These are phyloP conservation scores for Machaerirhynchus nigripectus DNA, from an alignment of 2,113 vertebrate species.

Conservation along the genomic window DNA sequence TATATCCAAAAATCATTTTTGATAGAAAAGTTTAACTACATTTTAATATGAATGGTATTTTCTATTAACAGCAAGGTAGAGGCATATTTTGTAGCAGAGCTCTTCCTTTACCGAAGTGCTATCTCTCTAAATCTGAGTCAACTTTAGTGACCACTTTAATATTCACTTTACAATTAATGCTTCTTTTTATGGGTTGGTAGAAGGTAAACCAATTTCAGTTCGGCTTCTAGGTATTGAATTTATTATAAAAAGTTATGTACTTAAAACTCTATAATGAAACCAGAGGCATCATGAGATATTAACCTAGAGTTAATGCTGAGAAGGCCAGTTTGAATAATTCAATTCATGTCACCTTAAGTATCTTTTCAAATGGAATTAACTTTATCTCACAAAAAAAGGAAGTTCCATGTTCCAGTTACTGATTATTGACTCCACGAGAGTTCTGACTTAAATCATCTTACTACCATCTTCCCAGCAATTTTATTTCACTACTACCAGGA, in stretches of 20 bases:
- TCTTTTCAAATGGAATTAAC: conserved; percentile 73
- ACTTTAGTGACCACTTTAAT: conserved; percentile 67
- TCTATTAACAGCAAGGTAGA: conserved; percentile 42
- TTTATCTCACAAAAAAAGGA: conserved; percentile 61
- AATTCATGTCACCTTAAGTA: conserved; percentile 71
- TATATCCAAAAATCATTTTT: neutral
- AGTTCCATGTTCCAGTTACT: conserved; percentile 60
- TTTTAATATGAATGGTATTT: conserved; percentile 46
- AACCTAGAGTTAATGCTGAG: conserved; percentile 70
- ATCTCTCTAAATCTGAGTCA: conserved; percentile 62
- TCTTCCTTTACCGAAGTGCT: neutral
- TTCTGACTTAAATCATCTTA: conserved; percentile 59
- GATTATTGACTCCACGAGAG: conserved; percentile 57
- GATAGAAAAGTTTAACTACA: conserved; percentile 10
- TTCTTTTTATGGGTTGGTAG: conserved; percentile 67
- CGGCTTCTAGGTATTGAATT: conserved; percentile 68
- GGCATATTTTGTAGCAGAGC: conserved; percentile 20
- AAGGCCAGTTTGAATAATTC: conserved; percentile 71
- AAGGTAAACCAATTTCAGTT: conserved; percentile 73
- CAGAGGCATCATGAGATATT: conserved; percentile 70
- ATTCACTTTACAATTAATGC: conserved; percentile 72
- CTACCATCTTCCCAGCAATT: conserved; percentile 25
- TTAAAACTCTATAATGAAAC: conserved; percentile 74
- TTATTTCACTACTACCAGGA: neutral
- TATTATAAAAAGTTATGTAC: conserved; percentile 76